Base-by-base conservation (phyloP, 2,797 vertebrate genomes). In the Cyprinella venusta region DNA sequence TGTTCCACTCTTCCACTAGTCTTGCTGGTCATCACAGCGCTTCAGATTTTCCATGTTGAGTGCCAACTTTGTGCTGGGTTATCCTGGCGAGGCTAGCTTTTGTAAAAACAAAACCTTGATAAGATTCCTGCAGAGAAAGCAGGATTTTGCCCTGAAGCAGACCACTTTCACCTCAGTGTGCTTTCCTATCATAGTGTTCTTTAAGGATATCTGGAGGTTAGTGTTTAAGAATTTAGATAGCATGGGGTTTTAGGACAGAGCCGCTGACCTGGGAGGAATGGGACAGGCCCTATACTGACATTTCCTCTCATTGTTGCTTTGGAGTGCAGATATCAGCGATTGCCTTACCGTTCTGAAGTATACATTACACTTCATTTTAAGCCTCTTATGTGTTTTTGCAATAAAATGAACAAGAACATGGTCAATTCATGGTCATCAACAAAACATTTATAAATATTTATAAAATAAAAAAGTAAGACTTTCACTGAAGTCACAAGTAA, bases 281-380 rank as follows among this genome's bases (percentile, higher is more conserved):
- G 80, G 70, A 75, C 64, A 15, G n/a, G 89, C 89, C 65, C 86
- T 89, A 89, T 87, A 86, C 89, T 82, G 90, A 91, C 92, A 94
- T 94, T 97, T 97, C 96, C 97, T 95, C 90, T 93, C 87, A 96
- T 96, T 97, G 95, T 97, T 95, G 89, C 40, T 71, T 54, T 72
- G 86, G 65, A 87, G 50, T 82, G 87, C 83, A 89, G 89, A 85
- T 90, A 64, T 80, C 83, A 86, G 45, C 76, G 80, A 54, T 75
- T 61, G 69, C 59, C 24, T 13, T 26, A 54, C 33, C 54, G 6
- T 69, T 80, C 30, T 80, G 68, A 59, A 38, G 30, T 40, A 21
- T 21, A 76, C 70, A 50, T 69, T 81, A 64, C 30, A 63, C 15
- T 61, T 15, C 13, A 83, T 83, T 40, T 77, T 59, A 19, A 69